phyloP scores from a whole-genome alignment of 2,888 invertebrate species.

The Mesorhabditis belari region DNA sequence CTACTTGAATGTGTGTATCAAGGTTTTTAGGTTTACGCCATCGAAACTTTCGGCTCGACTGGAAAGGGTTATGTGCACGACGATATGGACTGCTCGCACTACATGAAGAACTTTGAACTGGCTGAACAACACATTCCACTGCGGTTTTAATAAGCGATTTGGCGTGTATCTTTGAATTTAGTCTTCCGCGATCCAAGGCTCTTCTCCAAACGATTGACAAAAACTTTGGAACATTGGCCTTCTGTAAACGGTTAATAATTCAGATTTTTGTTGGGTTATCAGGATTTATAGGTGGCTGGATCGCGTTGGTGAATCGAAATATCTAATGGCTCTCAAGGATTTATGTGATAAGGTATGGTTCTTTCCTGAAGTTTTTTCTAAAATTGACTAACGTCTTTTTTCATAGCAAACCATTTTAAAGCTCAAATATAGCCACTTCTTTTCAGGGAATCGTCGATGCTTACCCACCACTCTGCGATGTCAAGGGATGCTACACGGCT shows the following conservation, averaged over 20 bases:
- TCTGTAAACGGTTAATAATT: slow-evolving; percentile 78
- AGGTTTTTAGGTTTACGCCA: slow-evolving; percentile 78
- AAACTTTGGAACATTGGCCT: slow-evolving; percentile 92
- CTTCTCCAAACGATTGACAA: slow-evolving; percentile 86
- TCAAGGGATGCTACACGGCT: slow-evolving; percentile 94
- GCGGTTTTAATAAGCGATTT: slow-evolving; percentile 59
- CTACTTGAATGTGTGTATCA: neutral
- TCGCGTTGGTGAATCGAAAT: slow-evolving; percentile 88
- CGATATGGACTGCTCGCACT: slow-evolving; percentile 98
- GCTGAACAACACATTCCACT: slow-evolving; percentile 72
- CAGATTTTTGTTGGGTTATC: no score
- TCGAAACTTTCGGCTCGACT: slow-evolving; percentile 98
- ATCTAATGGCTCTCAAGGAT: slow-evolving; percentile 95
- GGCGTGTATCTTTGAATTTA: slow-evolving; percentile 23
- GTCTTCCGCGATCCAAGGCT: slow-evolving; percentile 84
- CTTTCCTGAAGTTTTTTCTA: neutral
- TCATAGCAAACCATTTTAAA: no score
- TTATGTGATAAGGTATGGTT: slow-evolving; percentile 75
- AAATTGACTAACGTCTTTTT: no score
- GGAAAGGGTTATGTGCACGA: slow-evolving; percentile 83
- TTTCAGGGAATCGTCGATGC: slow-evolving; percentile 79
- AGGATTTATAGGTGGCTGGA: slow-evolving; percentile 79
- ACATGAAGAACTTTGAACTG: slow-evolving; percentile 96
- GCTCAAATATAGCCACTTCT: neutral
- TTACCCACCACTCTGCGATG: slow-evolving; percentile 94